phyloP scores from a whole-genome alignment of 2,888 invertebrate species.

The Pachydiplax longipennis region DNA sequence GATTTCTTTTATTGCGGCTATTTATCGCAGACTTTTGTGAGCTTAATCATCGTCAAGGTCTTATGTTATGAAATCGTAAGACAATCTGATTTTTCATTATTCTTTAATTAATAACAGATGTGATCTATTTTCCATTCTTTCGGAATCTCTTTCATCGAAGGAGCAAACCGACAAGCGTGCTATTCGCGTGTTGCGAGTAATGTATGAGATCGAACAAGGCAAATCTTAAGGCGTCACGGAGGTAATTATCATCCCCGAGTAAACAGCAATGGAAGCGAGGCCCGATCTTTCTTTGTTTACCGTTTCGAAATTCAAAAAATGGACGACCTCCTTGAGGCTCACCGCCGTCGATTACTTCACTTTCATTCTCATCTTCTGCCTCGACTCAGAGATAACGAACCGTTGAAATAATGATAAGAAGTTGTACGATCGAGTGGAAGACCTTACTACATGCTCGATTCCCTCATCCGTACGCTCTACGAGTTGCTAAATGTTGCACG shows the following conservation, averaged over 20 bases:
- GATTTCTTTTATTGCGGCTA: too few relatives aligned
- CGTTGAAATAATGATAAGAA: background rate
- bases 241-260: background rate
- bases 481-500: too few relatives aligned
- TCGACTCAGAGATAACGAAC: background rate
- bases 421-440: background rate
- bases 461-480: too few relatives aligned
- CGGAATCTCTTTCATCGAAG: too few relatives aligned
- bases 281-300: background rate
- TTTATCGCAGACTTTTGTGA: too few relatives aligned
- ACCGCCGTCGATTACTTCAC: background rate
- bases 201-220: background rate
- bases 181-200: background rate
- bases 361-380: background rate
- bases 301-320: background rate
- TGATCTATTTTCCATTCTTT: too few relatives aligned
- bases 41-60: too few relatives aligned
- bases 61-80: too few relatives aligned
- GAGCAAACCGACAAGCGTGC: too few relatives aligned
- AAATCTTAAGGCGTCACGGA: background rate
- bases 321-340: background rate
- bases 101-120: too few relatives aligned
- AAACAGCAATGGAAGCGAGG: background rate
- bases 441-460: background rate
- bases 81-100: too few relatives aligned